Evolutionary conservation across 2,797 vertebrate species (phyloP).

Genomic region (Sphaeramia orbicularis): DNA sequence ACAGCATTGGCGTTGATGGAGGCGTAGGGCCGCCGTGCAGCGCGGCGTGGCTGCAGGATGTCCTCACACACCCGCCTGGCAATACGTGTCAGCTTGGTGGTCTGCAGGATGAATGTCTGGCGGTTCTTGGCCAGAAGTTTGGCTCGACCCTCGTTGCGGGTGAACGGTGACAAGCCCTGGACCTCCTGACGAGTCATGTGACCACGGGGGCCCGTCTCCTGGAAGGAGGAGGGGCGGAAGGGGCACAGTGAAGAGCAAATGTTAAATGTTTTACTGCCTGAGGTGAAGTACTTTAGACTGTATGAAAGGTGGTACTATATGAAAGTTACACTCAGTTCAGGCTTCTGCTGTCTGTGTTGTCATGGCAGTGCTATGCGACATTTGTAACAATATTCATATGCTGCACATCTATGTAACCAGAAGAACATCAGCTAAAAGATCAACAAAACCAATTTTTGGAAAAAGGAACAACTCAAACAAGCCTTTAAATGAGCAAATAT

Average conservation of each 20-base stretch:
- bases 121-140: constrained; percentile 96
- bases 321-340: no score
- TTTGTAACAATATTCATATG: no score
- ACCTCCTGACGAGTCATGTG: constrained; percentile 93
- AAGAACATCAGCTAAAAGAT: no score
- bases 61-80: constrained; percentile 94
- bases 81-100: constrained; percentile 94
- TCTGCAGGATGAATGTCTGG: constrained; percentile 95
- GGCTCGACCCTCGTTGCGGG: constrained; percentile 92
- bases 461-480: no score
- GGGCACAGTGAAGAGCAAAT: background rate
- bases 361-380: no score
- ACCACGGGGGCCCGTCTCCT: constrained; percentile 87
- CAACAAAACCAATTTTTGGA: no score
- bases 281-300: no score
- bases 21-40: constrained; percentile 92
- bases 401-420: no score
- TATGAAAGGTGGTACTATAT: no score
- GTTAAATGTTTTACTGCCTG: no score
- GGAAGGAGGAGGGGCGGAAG: background rate
- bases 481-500: no score
- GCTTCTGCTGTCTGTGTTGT: no score
- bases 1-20: constrained; percentile 96
- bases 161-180: constrained; percentile 93
- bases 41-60: constrained; percentile 92